Base-by-base conservation (phyloP, 2,888 invertebrate genomes). In the Cordilura impudica region DNA sequence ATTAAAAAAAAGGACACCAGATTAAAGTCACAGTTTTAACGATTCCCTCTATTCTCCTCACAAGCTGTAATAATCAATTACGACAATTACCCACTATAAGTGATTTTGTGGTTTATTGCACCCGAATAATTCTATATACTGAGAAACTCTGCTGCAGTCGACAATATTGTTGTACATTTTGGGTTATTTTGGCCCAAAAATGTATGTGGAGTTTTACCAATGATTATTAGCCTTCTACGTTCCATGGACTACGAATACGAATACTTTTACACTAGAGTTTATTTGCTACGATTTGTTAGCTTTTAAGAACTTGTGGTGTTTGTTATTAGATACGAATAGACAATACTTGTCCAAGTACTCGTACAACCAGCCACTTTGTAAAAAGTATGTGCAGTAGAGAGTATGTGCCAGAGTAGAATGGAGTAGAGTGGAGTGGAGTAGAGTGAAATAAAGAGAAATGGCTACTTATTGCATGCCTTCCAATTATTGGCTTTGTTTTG, bases 401-500 rank as follows among this genome's bases (percentile, higher is more conserved):
- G 14, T 12, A 2, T 18, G 53, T 45, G 10, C 4, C 4, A 16
- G 23, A 12, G 12, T 4, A 4, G 16, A 4, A 4, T n/a, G 16
- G 18, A 5, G 21, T 31, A 39, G 49, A 26, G 23, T 35, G 3
- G 4, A 12, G 21, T 35, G 16, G n/a, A n/a, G 14, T 31, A 53
- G 16, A 58, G 31, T 53, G 60, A 35, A 67, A 71, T n/a, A 39
- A 18, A 70, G 65, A 78, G 73, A 69, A 73, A 53, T 65, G 73
- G 54, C 78, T 78, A 78, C 65, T 78, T 74, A 66, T 74, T 66
- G 21, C 53, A 54, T 74, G 74, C 74, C 70, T 78, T 70, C 29
- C 74, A 74, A 78, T 74, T 78, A 78, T 66, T 70, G 74, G 74
- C 70, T 74, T 65, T 74, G 70, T 61, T 74, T 74, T 65, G 65